phyloP scores from a whole-genome alignment of 2,797 vertebrate genomes.

The Lutjanus campechanus region DNA sequence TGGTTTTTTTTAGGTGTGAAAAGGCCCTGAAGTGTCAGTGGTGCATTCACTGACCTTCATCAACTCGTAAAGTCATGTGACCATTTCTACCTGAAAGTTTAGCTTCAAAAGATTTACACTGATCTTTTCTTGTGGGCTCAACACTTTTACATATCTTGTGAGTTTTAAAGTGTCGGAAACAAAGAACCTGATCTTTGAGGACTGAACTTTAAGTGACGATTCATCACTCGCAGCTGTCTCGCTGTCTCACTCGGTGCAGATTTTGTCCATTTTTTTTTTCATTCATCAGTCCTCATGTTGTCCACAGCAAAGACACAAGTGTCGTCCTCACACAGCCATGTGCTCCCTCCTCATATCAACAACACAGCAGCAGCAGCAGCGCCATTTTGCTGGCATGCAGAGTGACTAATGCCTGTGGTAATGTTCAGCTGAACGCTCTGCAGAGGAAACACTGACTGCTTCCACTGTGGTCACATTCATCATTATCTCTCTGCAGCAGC shows the following conservation, averaged over 20 bases:
- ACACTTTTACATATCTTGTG: background rate
- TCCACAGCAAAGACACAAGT: background rate
- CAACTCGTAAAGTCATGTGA: background rate
- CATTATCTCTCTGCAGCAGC: constrained; percentile 30
- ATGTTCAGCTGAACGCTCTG: constrained; percentile 55
- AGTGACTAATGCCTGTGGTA: constrained; percentile 69
- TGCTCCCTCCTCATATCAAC: constrained; percentile 44
- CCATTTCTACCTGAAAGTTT: background rate
- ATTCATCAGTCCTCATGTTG: background rate
- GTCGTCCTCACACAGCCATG: constrained; percentile 23
- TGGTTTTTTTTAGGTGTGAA: no score
- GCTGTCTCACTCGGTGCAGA: background rate
- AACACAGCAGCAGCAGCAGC: constrained; percentile 13
- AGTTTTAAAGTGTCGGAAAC: background rate
- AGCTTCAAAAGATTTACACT: no score
- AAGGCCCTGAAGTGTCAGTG: background rate
- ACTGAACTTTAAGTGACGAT: background rate
- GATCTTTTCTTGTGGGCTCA: background rate
- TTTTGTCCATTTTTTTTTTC: background rate
- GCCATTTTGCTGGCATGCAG: constrained; percentile 71
- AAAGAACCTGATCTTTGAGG: no score
- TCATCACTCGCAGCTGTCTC: no score
- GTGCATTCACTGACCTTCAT: background rate
- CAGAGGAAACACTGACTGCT: constrained; percentile 41
- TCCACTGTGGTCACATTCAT: constrained; percentile 29